Percentiles rank a stretch among this genome's conserved stretches.
Evolutionary conservation across 1,140 invertebrate genomes (phyloP).

Genomic region (Ceratitis capitata): DNA sequence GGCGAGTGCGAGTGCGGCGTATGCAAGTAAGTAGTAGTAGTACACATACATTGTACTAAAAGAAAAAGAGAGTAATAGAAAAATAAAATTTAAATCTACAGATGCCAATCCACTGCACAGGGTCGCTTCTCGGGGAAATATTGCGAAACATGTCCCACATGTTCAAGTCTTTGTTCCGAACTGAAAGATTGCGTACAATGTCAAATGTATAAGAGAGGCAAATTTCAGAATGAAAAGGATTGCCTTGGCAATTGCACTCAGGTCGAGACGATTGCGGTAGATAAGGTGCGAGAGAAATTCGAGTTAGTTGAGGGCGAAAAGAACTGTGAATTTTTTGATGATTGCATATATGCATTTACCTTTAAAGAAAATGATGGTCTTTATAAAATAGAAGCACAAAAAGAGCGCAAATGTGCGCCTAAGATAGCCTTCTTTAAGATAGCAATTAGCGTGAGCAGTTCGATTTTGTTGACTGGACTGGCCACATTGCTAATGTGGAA

Average conservation of each 20-base stretch:
- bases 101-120: not conserved
- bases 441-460: not conserved
- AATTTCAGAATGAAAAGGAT: not conserved
- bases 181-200: not conserved
- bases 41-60: too few species aligned
- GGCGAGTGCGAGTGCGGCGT: slow-evolving; percentile 89
- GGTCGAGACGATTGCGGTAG: not conserved
- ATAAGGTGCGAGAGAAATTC: not conserved
- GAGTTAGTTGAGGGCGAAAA: not conserved
- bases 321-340: not conserved
- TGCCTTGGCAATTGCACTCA: not conserved
- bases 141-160: not conserved
- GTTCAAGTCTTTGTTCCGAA: not conserved
- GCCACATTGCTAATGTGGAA: not conserved
- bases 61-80: too few species aligned
- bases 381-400: not conserved
- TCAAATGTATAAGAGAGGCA: not conserved
- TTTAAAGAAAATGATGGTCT: not conserved
- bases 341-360: not conserved
- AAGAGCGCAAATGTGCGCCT: not conserved
- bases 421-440: not conserved
- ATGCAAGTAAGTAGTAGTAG: slow-evolving; percentile 73
- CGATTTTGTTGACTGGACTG: not conserved
- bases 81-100: too few species aligned
- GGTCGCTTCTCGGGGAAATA: not conserved